Evolutionary conservation across 2,113 vertebrate species (phyloP).

Genomic region (Phoxinus phoxinus): DNA sequence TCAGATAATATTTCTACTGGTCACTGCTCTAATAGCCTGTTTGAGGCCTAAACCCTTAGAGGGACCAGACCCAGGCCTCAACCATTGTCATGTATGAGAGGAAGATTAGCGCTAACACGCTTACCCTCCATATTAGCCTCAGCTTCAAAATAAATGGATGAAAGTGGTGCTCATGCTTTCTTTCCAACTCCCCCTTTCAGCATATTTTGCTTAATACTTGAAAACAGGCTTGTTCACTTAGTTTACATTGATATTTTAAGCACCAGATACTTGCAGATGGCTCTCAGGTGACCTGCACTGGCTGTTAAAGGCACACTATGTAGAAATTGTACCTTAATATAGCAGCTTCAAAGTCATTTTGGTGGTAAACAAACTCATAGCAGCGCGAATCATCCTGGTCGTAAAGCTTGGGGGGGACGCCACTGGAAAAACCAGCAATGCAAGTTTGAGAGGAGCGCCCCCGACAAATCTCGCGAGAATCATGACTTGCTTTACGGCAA

Average conservation of each 20-base stretch:
- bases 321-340: no score
- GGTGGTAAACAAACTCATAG: no score
- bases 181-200: neutral
- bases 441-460: no score
- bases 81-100: constrained; percentile 58
- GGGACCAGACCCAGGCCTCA: constrained; percentile 63
- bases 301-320: no score
- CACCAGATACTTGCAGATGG: neutral
- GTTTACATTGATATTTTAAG: constrained; percentile 10
- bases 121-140: constrained; percentile 44
- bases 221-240: neutral
- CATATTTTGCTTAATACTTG: neutral
- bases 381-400: no score
- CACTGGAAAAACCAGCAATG: no score
- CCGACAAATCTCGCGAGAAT: no score
- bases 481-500: no score
- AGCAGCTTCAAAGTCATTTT: no score
- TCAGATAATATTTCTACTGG: constrained; percentile 58
- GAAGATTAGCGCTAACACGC: constrained; percentile 56
- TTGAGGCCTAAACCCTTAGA: constrained; percentile 57
- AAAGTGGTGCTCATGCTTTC: neutral
- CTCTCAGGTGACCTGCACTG: neutral
- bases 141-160: constrained; percentile 49
- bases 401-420: no score
- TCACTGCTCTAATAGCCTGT: constrained; percentile 58